Evolutionary conservation across 1,140 invertebrate species (phyloP), one percentile per base, ranked within the genome.

Genomic region (Andricus grossulariae): DNA sequence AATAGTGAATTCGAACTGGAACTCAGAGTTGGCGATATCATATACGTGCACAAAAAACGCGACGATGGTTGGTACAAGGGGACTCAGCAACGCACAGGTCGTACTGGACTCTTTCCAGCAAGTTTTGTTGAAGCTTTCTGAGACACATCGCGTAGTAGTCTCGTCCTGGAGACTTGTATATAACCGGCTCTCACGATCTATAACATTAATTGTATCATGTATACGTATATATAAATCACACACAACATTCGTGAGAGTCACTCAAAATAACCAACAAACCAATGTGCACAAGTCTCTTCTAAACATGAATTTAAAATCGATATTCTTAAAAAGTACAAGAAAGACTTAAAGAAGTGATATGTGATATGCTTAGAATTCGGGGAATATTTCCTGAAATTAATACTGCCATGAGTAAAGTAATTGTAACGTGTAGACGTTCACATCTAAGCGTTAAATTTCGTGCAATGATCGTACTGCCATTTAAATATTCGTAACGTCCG

Each of bases 61-160:
- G 97, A 98, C 32, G 97, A 98, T 86, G 98, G 98, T 15, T 99
- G 97, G 97, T 98, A 96, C 88, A 98, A 98, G 89, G 98, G 97
- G 7, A 98, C 97, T 1, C 94, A 96, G 81, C 95, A 97, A 84
- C 93, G 97, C 66, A 98, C 97, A 3, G 97, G 97, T 16, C 95
- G 97, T 82, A 97, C 96, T 2, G 98, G 98, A 8, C 93, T 99
- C 3, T 98, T 99, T 91, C 98, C 98, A 2, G 96, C 96, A 52
- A 98, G 96, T 86, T 99, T 99, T 92, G 98, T 98, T 16, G 96
- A 97, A 89, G 92, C 90, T 84, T 93, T 93, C 92, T 94, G 91
- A 94, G 90, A 92, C 74, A 83, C 88, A 74, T 84, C 85, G 32
- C 82, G 84, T 77, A 81, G 82, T 79, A 78, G 84, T 81, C 79